These are phyloP conservation scores for Hedychridium roseum DNA, from an alignment of 2,888 invertebrate genomes.

Conservation along the genomic window DNA sequence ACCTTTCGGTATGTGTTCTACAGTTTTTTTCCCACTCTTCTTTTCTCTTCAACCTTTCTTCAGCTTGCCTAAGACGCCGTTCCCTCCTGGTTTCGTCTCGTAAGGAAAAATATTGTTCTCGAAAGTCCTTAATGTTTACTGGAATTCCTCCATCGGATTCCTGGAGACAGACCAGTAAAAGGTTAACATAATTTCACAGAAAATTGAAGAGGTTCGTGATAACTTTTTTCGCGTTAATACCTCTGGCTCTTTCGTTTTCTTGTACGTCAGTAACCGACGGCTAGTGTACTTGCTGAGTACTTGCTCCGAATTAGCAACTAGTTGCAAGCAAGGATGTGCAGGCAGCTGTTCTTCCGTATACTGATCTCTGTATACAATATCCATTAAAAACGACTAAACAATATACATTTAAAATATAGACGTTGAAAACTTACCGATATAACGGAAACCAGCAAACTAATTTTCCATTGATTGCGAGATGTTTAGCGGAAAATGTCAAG, in stretches of 20 bases:
- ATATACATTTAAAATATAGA: neutral
- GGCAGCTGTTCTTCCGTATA: constrained; percentile 80
- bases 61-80: constrained; percentile 65
- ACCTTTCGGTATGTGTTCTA: constrained; percentile 43
- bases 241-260: constrained; percentile 73
- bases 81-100: constrained; percentile 74
- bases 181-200: neutral
- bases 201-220: constrained; percentile 1
- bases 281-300: constrained; percentile 81
- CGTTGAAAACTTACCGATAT: constrained; percentile 69
- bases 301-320: constrained; percentile 91
- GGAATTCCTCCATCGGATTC: constrained; percentile 45
- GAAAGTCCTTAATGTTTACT: constrained; percentile 65
- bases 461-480: constrained; percentile 78
- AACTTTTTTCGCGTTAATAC: constrained; percentile 29
- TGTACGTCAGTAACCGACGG: constrained; percentile 85
- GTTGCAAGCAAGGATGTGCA: constrained; percentile 76
- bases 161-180: constrained; percentile 9
- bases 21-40: constrained; percentile 49
- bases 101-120: constrained; percentile 76
- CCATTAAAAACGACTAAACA: neutral
- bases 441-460: constrained; percentile 97
- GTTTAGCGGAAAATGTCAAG: constrained; percentile 80
- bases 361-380: constrained; percentile 68
- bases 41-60: constrained; percentile 57